Base-by-base conservation (phyloP, 2,888 invertebrate species). In the Eristalis pertinax region DNA sequence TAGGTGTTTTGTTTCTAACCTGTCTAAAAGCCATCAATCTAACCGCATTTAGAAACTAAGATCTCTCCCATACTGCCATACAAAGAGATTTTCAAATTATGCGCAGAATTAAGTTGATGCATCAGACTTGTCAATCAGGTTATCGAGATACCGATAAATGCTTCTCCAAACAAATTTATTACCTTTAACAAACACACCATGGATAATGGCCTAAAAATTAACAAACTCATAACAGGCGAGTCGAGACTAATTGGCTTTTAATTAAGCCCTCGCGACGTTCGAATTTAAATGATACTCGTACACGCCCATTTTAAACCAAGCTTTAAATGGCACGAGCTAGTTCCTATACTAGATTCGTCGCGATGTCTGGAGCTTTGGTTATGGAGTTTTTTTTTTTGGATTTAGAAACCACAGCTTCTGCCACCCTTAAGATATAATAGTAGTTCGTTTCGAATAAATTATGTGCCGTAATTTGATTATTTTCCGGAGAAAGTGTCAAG, bases 71-170 rank as follows among this genome's bases (percentile, higher is more conserved):
- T 19, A 50, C 50, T 19, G 8, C 50, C 50, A 50, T 8, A 50
- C 50, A 19, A 50, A 50, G 13, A 38, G 13, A 13, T 38, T 13
- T 50, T 19, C 50, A 19, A 50, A 50, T 50, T 50, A 50, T 50
- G 50, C 50, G 19, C 50, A 50, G 19, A 50, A 19, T 50, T 50
- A 50, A 50, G 19, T 50, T 50, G 50, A 50, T 50, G 50, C 50
- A 50, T 50, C 50, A 50, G 50, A 50, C 50, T 50, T 50, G 50
- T 50, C 50, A 50, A 50, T 50, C 50, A 50, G 50, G 50, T 50
- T 50, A 50, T 50, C 50, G 50, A 50, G 8, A 50, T 50, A 19
- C 19, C 50, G 50, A 50, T 50, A 19, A 50, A 50, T 50, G 50
- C 5, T 50, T 50, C 50, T 50, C 50, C 50, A 50, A 50, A 50